These are phyloP conservation scores for Engraulis encrasicolus DNA, from an alignment of 2,113 vertebrate genomes.

Conservation along the genomic window DNA sequence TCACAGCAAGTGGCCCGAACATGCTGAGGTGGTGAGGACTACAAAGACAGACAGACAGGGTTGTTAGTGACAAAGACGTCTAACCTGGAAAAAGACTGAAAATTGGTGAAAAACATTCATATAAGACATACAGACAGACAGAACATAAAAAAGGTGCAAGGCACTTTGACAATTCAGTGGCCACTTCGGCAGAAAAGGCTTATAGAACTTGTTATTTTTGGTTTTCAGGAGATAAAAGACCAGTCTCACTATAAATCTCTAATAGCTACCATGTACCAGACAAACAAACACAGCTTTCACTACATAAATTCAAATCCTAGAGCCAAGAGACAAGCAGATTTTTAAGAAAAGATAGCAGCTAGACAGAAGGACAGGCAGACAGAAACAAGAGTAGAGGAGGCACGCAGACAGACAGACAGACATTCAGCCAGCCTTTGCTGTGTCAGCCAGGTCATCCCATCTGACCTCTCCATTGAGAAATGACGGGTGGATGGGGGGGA, in stretches of 20 bases:
- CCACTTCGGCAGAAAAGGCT: neutral
- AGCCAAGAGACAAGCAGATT: conserved; percentile 9
- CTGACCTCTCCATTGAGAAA: conserved; percentile 17
- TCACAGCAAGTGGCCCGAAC: neutral
- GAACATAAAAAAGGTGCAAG: neutral
- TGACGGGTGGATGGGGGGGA: neutral
- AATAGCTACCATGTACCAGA: neutral
- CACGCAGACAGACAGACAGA: conserved; percentile 28
- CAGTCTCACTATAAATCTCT: neutral
- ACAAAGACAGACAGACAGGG: conserved; percentile 45
- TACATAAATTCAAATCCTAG: conserved; percentile 22
- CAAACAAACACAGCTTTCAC: conserved; percentile 21
- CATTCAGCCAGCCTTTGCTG: conserved; percentile 38
- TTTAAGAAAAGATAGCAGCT: conserved; percentile 9
- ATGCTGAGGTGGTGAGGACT: conserved; percentile 38
- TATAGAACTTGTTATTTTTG: neutral
- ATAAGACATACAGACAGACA: neutral
- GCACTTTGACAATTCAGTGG: neutral
- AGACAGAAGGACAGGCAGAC: conserved; percentile 18
- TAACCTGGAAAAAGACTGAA: conserved; percentile 19
- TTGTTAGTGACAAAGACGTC: conserved; percentile 62
- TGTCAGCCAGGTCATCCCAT: conserved; percentile 30
- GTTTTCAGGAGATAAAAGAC: too few species aligned
- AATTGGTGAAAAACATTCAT: neutral
- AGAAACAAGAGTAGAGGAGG: neutral